Base-by-base conservation (phyloP, 1,140 invertebrate genomes). In the Macrotrachela quadricornifera region DNA sequence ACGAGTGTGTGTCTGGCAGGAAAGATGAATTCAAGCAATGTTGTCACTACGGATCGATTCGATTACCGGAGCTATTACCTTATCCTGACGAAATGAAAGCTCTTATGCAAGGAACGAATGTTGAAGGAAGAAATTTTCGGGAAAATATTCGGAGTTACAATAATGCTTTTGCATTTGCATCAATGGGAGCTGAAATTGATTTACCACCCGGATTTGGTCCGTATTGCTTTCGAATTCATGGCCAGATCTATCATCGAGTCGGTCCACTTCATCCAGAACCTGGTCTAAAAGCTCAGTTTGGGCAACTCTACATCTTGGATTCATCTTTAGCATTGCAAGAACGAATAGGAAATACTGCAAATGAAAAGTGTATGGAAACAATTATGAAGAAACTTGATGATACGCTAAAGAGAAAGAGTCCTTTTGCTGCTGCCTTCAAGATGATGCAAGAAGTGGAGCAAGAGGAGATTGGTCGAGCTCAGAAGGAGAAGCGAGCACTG, bases 251-350 rank as follows among this genome's bases (percentile, higher is more conserved):
- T 14, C 52, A 49, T 49, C 1, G 11, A 38, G 49, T 55, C 15
- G 43, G 53, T 10, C 14, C 18, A 17, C 13, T 50, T 2, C 17
- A 1, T 14, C 46, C 53, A 1, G 6, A 55, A 6, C 36, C 39
- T 14, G 16, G 14, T 1, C 16, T 42, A 17, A n/a, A 48, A 15
- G 18, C 47, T 36, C 1, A 51, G 13, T 54, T 54, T 21, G 37
- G 30, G 3, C 52, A 54, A 18, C 49, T 54, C 14, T 54, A 49
- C n/a, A n/a, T n/a, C n/a, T n/a, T n/a, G n/a, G n/a, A n/a, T n/a
- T n/a, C n/a, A n/a, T n/a, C n/a, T n/a, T 15, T 47, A 11, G 43
- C 36, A 42, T 43, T 42, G 49, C 14, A 37, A 48, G n/a, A 36
- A 40, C 14, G 52, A 54, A 21, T 46, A 37, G 42, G 41, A 54